phyloP scores from a whole-genome alignment of 2,113 vertebrate genomes.

The Grammomys surdaster region DNA sequence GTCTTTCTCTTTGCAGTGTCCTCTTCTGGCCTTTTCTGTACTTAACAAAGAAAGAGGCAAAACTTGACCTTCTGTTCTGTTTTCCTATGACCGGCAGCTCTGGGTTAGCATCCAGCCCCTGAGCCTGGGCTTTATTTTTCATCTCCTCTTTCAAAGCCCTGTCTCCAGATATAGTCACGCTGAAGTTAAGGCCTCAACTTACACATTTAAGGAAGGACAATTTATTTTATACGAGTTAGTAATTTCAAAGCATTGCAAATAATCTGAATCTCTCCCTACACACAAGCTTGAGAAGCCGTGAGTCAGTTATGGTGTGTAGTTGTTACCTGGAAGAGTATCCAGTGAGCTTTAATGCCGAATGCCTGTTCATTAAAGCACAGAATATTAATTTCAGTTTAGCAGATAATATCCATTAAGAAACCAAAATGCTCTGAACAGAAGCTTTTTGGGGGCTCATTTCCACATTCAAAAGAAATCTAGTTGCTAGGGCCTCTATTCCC shows the following conservation, averaged over 20 bases:
- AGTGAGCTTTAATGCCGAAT: background rate
- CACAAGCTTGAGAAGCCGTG: background rate
- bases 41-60: background rate
- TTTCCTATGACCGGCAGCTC: background rate
- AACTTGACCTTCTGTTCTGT: background rate
- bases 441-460: background rate
- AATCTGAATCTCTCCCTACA: background rate
- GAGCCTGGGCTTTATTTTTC: background rate
- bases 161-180: background rate
- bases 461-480: background rate
- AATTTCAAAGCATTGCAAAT: background rate
- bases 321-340: background rate
- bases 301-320: background rate
- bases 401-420: slow-evolving; percentile 19
- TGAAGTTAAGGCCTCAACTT: background rate
- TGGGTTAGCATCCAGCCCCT: background rate
- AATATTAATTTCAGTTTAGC: slow-evolving; percentile 4
- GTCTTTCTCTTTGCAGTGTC: background rate
- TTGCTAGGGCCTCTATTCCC: background rate
- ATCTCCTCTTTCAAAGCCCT: background rate
- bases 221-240: background rate
- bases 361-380: background rate
- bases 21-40: background rate
- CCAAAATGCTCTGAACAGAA: slow-evolving; percentile 3
- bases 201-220: background rate